These are phyloP conservation scores for Drosophila seguyi DNA, from an alignment of 1,140 invertebrate species.

Conservation along the genomic window DNA sequence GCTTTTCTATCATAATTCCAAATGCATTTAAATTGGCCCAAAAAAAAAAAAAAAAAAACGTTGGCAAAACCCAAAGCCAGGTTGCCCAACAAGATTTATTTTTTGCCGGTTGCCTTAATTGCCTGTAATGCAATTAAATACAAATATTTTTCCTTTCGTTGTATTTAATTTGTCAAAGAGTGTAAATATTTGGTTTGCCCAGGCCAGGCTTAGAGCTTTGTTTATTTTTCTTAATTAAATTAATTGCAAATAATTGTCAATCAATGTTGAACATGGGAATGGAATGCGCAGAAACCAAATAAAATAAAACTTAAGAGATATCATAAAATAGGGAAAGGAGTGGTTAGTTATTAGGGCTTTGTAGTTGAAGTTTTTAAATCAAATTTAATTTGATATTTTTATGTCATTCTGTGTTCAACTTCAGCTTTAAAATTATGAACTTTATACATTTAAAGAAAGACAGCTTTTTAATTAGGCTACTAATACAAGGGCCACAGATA, in stretches of 20 bases:
- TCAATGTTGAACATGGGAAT: slow-evolving; percentile 35
- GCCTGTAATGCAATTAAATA: slow-evolving; percentile 73
- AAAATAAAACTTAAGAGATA: background rate
- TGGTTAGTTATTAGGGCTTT: background rate
- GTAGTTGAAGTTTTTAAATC: background rate
- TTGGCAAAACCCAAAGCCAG: slow-evolving; percentile 23
- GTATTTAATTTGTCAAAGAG: slow-evolving; percentile 62
- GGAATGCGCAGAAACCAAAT: slow-evolving; percentile 20
- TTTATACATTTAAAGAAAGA: background rate
- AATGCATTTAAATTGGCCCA: slow-evolving; percentile 74
- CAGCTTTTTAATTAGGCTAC: too few relatives aligned
- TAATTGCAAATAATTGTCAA: slow-evolving; percentile 55
- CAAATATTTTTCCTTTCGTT: slow-evolving; percentile 65
- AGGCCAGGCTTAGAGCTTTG: slow-evolving; percentile 13
- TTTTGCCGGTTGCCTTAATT: slow-evolving; percentile 61
- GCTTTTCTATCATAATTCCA: slow-evolving; percentile 65
- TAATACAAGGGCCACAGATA: background rate
- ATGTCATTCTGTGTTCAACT: background rate
- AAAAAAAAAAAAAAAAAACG: slow-evolving; percentile 59
- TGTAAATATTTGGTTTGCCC: slow-evolving; percentile 50
- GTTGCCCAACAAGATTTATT: slow-evolving; percentile 59
- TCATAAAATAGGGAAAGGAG: slow-evolving; percentile 3
- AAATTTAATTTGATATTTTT: slow-evolving; percentile 6
- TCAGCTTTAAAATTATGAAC: background rate
- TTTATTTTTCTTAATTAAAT: slow-evolving; percentile 45